These are phyloP conservation scores for Xenopus petersii DNA, from an alignment of 2,797 vertebrate genomes.

Conservation along the genomic window DNA sequence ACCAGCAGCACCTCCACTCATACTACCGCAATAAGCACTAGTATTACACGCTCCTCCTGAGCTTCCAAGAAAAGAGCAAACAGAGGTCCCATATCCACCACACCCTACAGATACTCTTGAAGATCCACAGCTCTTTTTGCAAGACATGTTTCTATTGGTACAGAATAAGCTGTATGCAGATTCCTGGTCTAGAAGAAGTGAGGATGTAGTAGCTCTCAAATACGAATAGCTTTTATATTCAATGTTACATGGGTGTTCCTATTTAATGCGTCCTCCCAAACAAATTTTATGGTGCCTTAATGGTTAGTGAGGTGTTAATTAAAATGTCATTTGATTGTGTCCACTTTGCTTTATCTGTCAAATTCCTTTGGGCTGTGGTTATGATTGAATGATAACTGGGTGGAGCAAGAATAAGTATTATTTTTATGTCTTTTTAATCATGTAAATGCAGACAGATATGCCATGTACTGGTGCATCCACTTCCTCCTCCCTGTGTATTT, in stretches of 20 bases:
- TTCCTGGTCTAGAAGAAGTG: constrained; percentile 8
- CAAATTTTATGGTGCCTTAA: constrained; percentile 14
- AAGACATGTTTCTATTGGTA: constrained; percentile 16
- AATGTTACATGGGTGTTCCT: constrained; percentile 30
- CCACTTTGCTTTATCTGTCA: constrained; percentile 28
- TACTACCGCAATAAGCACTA: not conserved
- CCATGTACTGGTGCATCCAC: not conserved
- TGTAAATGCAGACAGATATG: constrained; percentile 3
- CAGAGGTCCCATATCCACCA: constrained; percentile 24
- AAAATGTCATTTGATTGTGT: constrained; percentile 28
- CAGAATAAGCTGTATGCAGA: not conserved
- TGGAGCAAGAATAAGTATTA: constrained; percentile 29
- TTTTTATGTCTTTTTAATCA: constrained; percentile 33
- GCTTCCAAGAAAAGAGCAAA: constrained; percentile 29
- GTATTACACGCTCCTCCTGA: constrained; percentile 13
- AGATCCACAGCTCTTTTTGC: constrained; percentile 13
- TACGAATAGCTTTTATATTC: constrained; percentile 30
- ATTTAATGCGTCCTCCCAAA: constrained; percentile 17
- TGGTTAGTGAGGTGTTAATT: constrained; percentile 35
- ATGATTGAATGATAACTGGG: constrained; percentile 23
- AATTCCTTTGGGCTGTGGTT: constrained; percentile 24
- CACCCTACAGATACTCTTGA: constrained; percentile 21
- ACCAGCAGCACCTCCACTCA: constrained; percentile 34
- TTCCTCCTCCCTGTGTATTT: not conserved
- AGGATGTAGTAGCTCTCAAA: constrained; percentile 3